Conservation (phyloP, 2,113 vertebrate genomes). For the Todiramphus chloris region DNA sequence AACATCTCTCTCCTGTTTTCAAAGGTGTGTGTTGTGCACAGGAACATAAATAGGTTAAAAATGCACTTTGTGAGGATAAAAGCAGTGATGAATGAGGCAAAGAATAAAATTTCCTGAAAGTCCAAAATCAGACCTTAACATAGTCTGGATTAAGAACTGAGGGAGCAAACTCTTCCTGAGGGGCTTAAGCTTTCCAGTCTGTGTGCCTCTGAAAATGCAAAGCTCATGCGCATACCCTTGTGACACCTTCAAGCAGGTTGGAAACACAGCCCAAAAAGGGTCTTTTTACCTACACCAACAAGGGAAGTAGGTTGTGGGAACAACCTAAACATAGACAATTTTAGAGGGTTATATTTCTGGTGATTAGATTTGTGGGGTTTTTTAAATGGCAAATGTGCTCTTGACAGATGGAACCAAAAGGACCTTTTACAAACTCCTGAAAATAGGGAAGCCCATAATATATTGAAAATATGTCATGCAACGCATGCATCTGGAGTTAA, state of each 20-base stretch:
- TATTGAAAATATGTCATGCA: not conserved
- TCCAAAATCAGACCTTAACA: not conserved
- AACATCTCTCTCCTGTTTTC: not conserved
- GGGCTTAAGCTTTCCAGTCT: not conserved
- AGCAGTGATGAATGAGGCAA: not conserved
- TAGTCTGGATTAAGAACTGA: not conserved
- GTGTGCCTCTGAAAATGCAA: not conserved
- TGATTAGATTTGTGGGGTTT: not conserved
- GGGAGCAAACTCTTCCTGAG: not conserved
- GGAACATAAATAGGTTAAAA: not conserved
- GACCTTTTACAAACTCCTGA: slow-evolving; percentile 50
- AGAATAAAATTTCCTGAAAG: not conserved
- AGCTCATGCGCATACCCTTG: not conserved
- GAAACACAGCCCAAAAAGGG: not conserved
- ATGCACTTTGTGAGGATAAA: not conserved
- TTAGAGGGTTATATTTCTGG: not conserved
- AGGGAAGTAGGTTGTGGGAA: slow-evolving; percentile 20
- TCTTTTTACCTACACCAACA: not conserved
- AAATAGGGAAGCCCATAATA: slow-evolving; percentile 28
- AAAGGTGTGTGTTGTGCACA: not conserved
- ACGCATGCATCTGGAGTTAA: not conserved
- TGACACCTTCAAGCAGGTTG: not conserved
- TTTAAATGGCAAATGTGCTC: not conserved
- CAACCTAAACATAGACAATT: not conserved
- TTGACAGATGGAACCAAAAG: slow-evolving; percentile 59